phyloP scores from a whole-genome alignment of 92 coral and sea anemone species.

The Actinostola sp. region DNA sequence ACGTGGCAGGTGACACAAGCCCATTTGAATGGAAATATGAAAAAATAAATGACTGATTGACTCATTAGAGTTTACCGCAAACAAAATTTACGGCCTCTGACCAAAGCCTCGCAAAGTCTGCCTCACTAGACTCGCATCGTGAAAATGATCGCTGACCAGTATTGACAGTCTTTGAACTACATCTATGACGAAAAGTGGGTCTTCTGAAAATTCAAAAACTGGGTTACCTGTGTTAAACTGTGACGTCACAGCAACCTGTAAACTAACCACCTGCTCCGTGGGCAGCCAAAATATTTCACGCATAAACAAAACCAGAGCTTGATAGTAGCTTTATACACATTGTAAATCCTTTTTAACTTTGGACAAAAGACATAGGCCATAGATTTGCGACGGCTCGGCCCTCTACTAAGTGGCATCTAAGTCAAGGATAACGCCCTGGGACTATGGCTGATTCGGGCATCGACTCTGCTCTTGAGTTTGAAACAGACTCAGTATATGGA shows the following conservation, averaged over 20 bases:
- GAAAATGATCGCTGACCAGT: no score
- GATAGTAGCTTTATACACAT: neutral
- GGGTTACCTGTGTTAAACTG: conserved; percentile 8
- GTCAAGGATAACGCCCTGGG: neutral
- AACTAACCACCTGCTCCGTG: neutral
- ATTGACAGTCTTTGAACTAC: no score
- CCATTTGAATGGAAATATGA: no score
- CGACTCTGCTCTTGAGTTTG: conserved; percentile 3
- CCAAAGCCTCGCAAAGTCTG: no score
- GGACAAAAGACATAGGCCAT: no score
- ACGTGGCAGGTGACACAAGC: no score
- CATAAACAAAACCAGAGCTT: neutral
- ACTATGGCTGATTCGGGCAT: conserved; percentile 10
- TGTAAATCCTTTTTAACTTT: neutral
- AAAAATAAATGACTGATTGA: no score
- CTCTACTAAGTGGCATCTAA: neutral
- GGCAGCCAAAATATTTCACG: conserved; percentile 8
- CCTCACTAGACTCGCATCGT: no score
- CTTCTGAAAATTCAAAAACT: neutral
- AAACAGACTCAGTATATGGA: neutral
- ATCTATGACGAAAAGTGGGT: no score
- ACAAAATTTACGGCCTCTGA: no score
- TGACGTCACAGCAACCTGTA: conserved; percentile 18
- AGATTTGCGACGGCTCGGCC: no score
- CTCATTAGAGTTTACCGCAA: no score